Percentiles rank a stretch among this genome's conserved stretches.
phyloP scores from a whole-genome alignment of 1,140 invertebrate species.

The Papilio helenus region DNA sequence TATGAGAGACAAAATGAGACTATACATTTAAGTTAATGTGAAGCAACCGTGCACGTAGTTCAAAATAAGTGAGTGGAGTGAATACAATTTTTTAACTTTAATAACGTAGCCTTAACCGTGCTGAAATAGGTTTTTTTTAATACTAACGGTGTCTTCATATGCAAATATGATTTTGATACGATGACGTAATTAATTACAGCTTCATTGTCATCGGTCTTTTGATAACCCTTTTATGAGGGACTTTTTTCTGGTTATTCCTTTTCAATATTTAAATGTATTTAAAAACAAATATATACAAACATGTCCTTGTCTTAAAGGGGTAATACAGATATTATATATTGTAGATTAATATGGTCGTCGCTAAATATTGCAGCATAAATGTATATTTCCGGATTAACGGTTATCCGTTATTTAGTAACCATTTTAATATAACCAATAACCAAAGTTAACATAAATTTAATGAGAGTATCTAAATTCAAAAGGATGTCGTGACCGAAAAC shows the following conservation, averaged over 20 bases:
- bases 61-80: conserved; percentile 25
- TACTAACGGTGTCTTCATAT: background rate
- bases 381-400: background rate
- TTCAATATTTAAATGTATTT: no score
- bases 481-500: conserved; percentile 33
- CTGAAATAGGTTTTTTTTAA: background rate
- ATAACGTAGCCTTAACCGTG: background rate
- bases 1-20: conserved; percentile 39
- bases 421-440: background rate
- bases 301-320: no score
- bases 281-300: no score
- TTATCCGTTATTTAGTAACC: background rate
- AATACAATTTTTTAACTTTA: conserved; percentile 20
- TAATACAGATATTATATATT: no score
- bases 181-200: no score
- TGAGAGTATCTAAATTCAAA: conserved; percentile 33
- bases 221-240: no score
- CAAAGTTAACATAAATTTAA: conserved; percentile 30
- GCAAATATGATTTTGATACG: background rate
- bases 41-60: conserved; percentile 34
- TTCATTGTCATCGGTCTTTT: no score
- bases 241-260: no score
- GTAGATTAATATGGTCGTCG: no score
- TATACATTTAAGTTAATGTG: conserved; percentile 32
- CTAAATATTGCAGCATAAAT: background rate